phyloP scores from a whole-genome alignment of 2,797 vertebrate species.

The Alauda arvensis region DNA sequence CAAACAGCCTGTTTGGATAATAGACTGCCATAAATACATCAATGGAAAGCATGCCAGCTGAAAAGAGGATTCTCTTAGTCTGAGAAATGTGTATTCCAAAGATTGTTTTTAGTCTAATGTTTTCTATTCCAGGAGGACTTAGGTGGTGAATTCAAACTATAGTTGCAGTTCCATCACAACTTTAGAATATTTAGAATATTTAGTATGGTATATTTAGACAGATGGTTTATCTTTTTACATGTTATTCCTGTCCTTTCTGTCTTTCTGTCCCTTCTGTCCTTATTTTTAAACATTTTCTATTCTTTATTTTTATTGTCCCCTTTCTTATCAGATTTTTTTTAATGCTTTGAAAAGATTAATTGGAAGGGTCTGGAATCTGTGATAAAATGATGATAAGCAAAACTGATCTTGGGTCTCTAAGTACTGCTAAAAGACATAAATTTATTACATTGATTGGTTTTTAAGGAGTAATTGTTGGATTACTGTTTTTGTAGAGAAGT shows the following conservation, averaged over 20 bases:
- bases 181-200: background rate
- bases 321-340: background rate
- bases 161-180: background rate
- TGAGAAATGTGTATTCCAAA: background rate
- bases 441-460: background rate
- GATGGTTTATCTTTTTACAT: background rate
- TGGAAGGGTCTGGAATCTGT: background rate
- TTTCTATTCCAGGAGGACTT: constrained; percentile 1
- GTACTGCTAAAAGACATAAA: background rate
- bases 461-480: background rate
- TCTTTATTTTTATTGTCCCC: background rate
- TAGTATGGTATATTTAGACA: background rate
- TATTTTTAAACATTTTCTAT: background rate
- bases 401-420: background rate
- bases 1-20: constrained; percentile 42
- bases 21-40: constrained; percentile 48
- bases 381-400: background rate
- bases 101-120: background rate
- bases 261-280: background rate
- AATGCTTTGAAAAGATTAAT: background rate
- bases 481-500: background rate
- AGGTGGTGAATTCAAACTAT: background rate
- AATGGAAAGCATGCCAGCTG: constrained; percentile 3
- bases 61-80: constrained; percentile 20
- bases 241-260: background rate